Evolutionary conservation across 1,140 invertebrate genomes (phyloP).

Genomic region (Musca vetustissima): DNA sequence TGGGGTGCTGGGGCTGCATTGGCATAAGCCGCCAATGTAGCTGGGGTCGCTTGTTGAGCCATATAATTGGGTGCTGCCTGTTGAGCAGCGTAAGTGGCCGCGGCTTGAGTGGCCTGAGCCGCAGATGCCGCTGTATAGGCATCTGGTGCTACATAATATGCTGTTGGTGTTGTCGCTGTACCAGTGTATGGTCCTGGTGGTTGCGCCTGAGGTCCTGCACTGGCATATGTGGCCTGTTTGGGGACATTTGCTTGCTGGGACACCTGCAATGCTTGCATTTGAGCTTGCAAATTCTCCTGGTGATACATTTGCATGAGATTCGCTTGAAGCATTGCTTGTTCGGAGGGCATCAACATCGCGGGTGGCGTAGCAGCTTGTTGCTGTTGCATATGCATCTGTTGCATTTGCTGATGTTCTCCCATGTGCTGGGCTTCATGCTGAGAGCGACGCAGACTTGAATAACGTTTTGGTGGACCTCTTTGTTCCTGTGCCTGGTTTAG

Average conservation of each 20-base stretch:
- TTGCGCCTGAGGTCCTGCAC: slow-evolving; percentile 23
- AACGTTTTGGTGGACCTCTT: slow-evolving; percentile 66
- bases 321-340: slow-evolving; percentile 44
- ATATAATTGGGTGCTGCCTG: slow-evolving; percentile 25
- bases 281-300: slow-evolving; percentile 49
- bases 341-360: slow-evolving; percentile 40
- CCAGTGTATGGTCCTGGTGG: slow-evolving; percentile 18
- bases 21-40: slow-evolving; percentile 22
- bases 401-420: slow-evolving; percentile 42
- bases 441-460: slow-evolving; percentile 70
- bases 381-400: slow-evolving; percentile 39
- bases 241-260: slow-evolving; percentile 24
- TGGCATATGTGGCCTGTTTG: slow-evolving; percentile 31
- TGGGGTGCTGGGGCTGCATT: slow-evolving; percentile 7
- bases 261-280: slow-evolving; percentile 46
- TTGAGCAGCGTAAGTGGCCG: slow-evolving; percentile 25
- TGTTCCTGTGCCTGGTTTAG: slow-evolving; percentile 49
- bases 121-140: slow-evolving; percentile 24
- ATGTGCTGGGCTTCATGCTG: slow-evolving; percentile 52
- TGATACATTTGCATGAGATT: slow-evolving; percentile 50
- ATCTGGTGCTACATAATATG: slow-evolving; percentile 27
- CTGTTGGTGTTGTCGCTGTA: background rate
- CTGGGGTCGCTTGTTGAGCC: slow-evolving; percentile 10
- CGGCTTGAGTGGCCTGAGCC: slow-evolving; percentile 14
- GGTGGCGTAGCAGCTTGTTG: slow-evolving; percentile 36